Percentiles rank a stretch among this genome's conserved stretches.
These are phyloP conservation scores for Eremophila alpestris DNA, from an alignment of 2,797 vertebrate genomes.

Conservation along the genomic window DNA sequence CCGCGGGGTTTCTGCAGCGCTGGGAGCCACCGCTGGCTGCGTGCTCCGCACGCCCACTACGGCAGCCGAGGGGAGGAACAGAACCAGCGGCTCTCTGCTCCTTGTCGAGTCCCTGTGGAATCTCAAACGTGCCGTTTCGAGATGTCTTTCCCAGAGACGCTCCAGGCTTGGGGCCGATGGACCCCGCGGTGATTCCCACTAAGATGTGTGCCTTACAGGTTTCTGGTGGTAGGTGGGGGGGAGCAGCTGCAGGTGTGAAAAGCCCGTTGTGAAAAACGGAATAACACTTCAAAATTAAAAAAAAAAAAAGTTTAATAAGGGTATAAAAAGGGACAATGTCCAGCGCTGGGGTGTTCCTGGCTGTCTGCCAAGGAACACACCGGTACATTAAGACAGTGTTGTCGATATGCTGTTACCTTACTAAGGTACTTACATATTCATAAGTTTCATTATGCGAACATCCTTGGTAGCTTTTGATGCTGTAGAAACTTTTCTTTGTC, in stretches of 20 bases:
- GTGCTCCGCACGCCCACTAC: rapidly evolving
- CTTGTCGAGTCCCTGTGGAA: rapidly evolving
- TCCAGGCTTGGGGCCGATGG: rapidly evolving
- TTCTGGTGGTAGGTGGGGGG: rapidly evolving
- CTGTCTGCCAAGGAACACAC: too few species aligned
- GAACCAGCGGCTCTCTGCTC: rapidly evolving
- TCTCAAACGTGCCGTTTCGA: rapidly evolving
- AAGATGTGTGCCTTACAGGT: rapidly evolving
- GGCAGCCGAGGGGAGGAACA: rapidly evolving
- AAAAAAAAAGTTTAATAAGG: too few species aligned
- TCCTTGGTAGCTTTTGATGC: too few species aligned
- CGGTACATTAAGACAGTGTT: too few species aligned
- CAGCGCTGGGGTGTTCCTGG: too few species aligned
- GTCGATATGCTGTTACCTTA: too few species aligned
- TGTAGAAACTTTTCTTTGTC: too few species aligned
- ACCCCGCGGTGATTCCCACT: rapidly evolving
- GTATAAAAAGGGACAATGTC: too few species aligned
- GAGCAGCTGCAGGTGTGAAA: rapidly evolving
- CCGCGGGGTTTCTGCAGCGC: rapidly evolving
- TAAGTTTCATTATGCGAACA: too few species aligned
- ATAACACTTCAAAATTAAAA: too few species aligned
- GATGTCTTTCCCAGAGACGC: neutral
- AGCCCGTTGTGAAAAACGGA: too few species aligned
- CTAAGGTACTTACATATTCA: too few species aligned
- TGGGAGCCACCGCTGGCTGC: rapidly evolving